Percentiles rank a stretch among this genome's conserved stretches.
Evolutionary conservation across 2,888 invertebrate genomes (phyloP).

Genomic region (Ophonus ardosiacus): DNA sequence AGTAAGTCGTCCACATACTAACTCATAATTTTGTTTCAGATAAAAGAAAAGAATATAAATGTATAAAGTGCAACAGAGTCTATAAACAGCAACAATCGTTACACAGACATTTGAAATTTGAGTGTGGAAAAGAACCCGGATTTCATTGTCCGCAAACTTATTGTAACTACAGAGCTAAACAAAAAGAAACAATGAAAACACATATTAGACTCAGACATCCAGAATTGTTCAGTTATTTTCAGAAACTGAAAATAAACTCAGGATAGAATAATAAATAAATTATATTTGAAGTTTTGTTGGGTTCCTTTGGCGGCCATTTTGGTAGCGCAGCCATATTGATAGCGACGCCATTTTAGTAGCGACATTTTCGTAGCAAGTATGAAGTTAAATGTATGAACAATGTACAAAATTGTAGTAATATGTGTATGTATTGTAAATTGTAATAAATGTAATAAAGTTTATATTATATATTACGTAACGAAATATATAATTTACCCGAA

Average conservation of each 20-base stretch:
- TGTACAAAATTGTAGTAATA: background rate
- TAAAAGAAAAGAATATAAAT: slow-evolving; percentile 73
- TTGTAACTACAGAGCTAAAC: slow-evolving; percentile 56
- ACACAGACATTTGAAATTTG: slow-evolving; percentile 71
- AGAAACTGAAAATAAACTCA: slow-evolving; percentile 13
- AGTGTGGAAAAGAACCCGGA: slow-evolving; percentile 74
- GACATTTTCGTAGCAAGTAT: no score
- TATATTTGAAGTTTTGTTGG: no score
- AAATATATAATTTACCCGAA: no score
- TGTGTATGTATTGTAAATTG: background rate
- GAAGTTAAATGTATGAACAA: background rate
- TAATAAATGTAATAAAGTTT: slow-evolving; percentile 1
- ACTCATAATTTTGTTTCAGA: slow-evolving; percentile 46
- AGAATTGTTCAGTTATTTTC: slow-evolving; percentile 47
- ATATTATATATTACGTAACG: background rate
- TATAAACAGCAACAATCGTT: slow-evolving; percentile 60
- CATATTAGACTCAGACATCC: slow-evolving; percentile 54
- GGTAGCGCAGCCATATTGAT: no score
- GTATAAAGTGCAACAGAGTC: slow-evolving; percentile 77
- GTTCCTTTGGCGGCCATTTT: no score
- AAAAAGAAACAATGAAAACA: slow-evolving; percentile 56
- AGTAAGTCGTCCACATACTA: background rate
- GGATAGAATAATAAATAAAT: background rate
- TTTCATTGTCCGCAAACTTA: slow-evolving; percentile 70
- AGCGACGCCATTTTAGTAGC: no score